A percentile compares a stretch with the other conserved stretches of the same genome.
Evolutionary conservation across 2,888 invertebrate genomes (phyloP).

Genomic region (Meiosimyza platycephala): DNA sequence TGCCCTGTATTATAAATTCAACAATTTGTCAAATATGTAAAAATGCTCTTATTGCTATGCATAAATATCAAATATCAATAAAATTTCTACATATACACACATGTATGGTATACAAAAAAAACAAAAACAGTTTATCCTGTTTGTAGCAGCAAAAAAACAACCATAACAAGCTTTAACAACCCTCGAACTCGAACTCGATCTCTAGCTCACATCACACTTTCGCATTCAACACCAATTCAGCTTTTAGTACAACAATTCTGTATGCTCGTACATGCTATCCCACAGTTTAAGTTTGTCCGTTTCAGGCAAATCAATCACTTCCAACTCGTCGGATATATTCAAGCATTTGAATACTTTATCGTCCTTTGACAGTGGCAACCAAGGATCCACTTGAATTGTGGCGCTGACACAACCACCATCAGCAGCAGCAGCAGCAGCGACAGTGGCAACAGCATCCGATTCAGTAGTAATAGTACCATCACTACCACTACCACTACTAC

Average conservation of each 20-base stretch:
- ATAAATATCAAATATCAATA: too few species aligned
- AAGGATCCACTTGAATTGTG: conserved; percentile 38
- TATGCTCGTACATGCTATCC: conserved; percentile 62
- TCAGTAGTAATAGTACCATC: conserved; percentile 19
- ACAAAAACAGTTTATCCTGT: too few species aligned
- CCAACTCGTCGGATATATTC: conserved; percentile 63
- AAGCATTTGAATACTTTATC: conserved; percentile 61
- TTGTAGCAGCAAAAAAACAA: too few species aligned
- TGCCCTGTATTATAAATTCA: too few species aligned
- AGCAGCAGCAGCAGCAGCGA: conserved; percentile 8
- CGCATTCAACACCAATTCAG: background rate
- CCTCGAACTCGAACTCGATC: too few species aligned
- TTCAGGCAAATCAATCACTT: conserved; percentile 65
- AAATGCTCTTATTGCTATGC: too few species aligned
- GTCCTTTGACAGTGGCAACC: conserved; percentile 56
- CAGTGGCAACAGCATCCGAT: background rate
- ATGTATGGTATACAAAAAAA: too few species aligned
- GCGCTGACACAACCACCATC: background rate
- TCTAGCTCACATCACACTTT: conserved; percentile 46
- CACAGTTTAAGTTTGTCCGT: conserved; percentile 61
- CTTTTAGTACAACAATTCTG: conserved; percentile 48
- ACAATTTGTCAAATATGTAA: too few species aligned
- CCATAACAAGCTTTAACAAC: too few species aligned
- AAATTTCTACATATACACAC: too few species aligned
- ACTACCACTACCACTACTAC: conserved; percentile 11